Evolutionary conservation across 2,797 vertebrate genomes (phyloP), one percentile per base, ranked within the genome.

Genomic region (Gymnothorax reevesii): DNA sequence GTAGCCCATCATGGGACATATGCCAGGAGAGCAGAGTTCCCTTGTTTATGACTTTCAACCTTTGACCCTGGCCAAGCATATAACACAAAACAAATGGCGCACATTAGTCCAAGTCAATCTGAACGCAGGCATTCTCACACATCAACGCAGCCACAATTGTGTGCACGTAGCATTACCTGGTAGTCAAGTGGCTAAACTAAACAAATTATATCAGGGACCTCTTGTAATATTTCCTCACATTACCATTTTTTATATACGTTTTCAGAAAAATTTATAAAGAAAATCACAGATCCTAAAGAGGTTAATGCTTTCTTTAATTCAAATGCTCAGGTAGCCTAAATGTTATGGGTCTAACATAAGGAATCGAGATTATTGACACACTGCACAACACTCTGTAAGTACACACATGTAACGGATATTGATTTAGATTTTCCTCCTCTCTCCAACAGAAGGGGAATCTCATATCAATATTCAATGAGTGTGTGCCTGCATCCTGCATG

Each of bases 381-480:
- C 27, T 42, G 33, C 20, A 33, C 20, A 73, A 42, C 71, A 75
- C 8, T 42, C 33, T 42, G 33, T 1, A 42, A 42, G 42, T 27
- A 69, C 20, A 69, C 3, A n/a, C 66, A 2, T 27, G 13, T 42
- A 75, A 33, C 22, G 62, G 15, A 77, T 77, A 49, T 77, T 17
- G 12, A 77, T 77, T 20, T 52, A 77, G 17, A 2, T 77, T 77
- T 27, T 77, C 52, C 52, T 13, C 27, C 27, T 42, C 69, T 73
- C 69, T 7, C 66, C 8, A 42, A 25, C 42, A 84, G 59, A 54
- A 57, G 20, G 8, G 57, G 25, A 77, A 59, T 71, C 77, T n/a
- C 20, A 42, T 71, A 77, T 83, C 57, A 79, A 79, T 75, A 83
- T 54, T n/a, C 9, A 15, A 83, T 33, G 52, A 71, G 54, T 71